Evolutionary conservation across 2,888 invertebrate genomes (phyloP).

Genomic region (Hedya salicella): DNA sequence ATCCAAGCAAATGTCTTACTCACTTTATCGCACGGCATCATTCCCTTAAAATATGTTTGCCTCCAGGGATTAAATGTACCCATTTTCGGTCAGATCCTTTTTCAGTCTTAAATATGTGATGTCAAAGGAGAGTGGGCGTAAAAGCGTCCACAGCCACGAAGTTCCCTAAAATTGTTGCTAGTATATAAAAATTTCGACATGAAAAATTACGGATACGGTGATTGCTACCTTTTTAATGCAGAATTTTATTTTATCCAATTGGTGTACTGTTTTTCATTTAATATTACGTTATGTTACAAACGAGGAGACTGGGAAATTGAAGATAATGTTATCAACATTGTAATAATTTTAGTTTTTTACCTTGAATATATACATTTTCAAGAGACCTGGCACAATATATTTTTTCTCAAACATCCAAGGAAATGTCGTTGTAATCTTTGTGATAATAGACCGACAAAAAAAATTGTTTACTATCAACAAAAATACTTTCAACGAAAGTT

Average conservation of each 20-base stretch:
- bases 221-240: neutral
- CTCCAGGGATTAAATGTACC: conserved; percentile 11
- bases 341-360: no score
- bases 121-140: neutral
- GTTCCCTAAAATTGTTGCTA: neutral
- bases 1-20: neutral
- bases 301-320: no score
- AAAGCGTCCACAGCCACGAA: conserved; percentile 2
- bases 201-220: neutral
- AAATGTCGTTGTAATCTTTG: no score
- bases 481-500: no score
- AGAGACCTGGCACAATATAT: no score
- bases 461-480: no score
- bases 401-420: no score
- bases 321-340: no score
- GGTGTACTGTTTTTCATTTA: no score
- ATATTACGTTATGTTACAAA: no score
- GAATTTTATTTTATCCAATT: neutral
- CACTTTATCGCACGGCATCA: neutral
- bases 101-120: conserved; percentile 3
- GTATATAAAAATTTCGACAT: neutral
- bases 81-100: neutral
- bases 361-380: no score
- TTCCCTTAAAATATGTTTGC: conserved; percentile 1
- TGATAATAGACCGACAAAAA: no score